Conservation (phyloP, 2,113 vertebrate species). For the Myotis lucifugus region DNA sequence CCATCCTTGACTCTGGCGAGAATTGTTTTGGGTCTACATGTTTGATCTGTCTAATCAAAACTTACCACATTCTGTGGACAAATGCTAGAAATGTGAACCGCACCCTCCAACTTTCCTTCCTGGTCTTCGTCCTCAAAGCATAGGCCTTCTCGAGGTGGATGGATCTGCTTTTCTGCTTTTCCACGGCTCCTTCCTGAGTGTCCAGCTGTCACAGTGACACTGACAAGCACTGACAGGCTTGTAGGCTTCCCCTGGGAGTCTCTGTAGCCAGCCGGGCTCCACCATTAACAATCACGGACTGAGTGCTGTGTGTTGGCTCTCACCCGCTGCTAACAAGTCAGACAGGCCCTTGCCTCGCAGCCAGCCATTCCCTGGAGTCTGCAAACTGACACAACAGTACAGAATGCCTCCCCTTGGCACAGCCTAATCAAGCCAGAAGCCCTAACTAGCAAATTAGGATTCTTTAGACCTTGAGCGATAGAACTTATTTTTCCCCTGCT, state of each 20-base stretch:
- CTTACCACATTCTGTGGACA: not conserved
- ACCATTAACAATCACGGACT: not conserved
- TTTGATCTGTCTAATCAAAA: not conserved
- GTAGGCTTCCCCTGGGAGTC: slow-evolving; percentile 37
- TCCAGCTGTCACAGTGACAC: slow-evolving; percentile 59
- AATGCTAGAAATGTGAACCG: not conserved
- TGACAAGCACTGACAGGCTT: slow-evolving; percentile 64
- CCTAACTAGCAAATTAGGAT: slow-evolving; percentile 45
- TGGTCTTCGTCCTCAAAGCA: not conserved
- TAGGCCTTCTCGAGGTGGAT: slow-evolving; percentile 44
- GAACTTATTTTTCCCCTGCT: not conserved
- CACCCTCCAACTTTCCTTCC: not conserved
- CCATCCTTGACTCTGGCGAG: not conserved
- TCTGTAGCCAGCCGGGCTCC: not conserved
- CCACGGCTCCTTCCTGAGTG: slow-evolving; percentile 21
- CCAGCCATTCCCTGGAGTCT: slow-evolving; percentile 13
- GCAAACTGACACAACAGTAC: slow-evolving; percentile 11
- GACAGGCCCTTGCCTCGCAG: not conserved
- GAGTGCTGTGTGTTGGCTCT: slow-evolving; percentile 10
- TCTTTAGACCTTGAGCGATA: not conserved
- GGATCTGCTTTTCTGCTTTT: not conserved
- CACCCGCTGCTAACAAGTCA: not conserved
- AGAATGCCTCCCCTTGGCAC: not conserved
- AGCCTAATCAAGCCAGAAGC: slow-evolving; percentile 50
- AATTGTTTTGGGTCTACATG: not conserved